These are phyloP conservation scores for Dinoponera quadriceps DNA, from an alignment of 1,140 invertebrate species.

Conservation along the genomic window DNA sequence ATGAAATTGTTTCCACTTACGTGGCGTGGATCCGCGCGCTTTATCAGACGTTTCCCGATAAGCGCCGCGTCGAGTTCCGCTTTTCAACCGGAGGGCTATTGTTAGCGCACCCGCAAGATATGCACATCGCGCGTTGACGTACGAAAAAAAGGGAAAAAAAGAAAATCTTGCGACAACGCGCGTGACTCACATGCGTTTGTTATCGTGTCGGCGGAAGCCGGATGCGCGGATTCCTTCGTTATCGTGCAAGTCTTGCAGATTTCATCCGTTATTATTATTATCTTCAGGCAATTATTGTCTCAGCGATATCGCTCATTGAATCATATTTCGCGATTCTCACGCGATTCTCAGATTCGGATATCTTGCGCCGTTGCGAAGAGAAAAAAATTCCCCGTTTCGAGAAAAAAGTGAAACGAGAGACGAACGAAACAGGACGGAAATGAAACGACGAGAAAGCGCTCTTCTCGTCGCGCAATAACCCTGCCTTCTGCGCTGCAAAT, in stretches of 20 bases:
- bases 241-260: neutral
- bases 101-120: slow-evolving; percentile 38
- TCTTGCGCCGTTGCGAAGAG: too few species aligned
- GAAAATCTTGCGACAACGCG: too few species aligned
- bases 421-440: neutral
- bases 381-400: too few species aligned
- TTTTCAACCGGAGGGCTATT: slow-evolving; percentile 24
- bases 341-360: too few species aligned
- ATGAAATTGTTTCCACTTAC: slow-evolving; percentile 12
- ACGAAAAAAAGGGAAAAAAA: slow-evolving; percentile 1
- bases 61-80: neutral
- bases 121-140: neutral
- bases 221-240: slow-evolving; percentile 22
- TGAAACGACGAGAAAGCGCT: neutral
- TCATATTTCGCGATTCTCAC: neutral
- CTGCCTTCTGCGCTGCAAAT: neutral
- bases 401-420: neutral
- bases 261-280: neutral
- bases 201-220: slow-evolving; percentile 48
- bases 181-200: slow-evolving; percentile 58
- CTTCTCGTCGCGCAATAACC: slow-evolving; percentile 28
- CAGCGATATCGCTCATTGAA: neutral
- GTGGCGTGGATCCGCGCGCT: neutral
- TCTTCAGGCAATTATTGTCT: neutral
- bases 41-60: slow-evolving; percentile 60